Percentiles rank a stretch among this genome's conserved stretches.
Conservation (phyloP, 2,797 vertebrate species). For the Macropus fuliginosus region DNA sequence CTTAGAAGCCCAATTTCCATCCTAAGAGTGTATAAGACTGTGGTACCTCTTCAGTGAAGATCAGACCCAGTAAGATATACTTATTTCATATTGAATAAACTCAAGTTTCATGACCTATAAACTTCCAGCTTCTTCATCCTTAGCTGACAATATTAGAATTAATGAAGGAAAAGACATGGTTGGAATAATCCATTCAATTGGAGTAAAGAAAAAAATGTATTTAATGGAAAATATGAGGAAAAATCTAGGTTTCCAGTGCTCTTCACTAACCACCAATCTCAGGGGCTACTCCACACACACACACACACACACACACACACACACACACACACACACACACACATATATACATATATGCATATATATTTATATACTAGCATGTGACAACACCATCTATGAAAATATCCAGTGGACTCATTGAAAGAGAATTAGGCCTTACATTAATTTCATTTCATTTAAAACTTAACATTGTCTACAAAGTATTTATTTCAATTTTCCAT, state of each 20-base stretch:
- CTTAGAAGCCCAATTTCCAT: neutral
- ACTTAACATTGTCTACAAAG: neutral
- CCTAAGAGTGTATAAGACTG: neutral
- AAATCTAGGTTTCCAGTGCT: neutral
- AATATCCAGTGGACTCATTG: neutral
- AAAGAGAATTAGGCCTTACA: neutral
- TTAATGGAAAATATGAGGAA: neutral
- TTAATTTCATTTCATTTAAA: conserved; percentile 32
- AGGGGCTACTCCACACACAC: neutral
- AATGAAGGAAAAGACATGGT: conserved; percentile 9
- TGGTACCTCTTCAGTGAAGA: neutral
- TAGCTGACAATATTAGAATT: neutral
- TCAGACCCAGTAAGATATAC: neutral
- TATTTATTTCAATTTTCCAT: conserved; percentile 7
- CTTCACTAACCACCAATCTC: neutral
- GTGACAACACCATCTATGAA: neutral
- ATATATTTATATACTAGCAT: neutral
- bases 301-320: no score
- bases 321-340: no score
- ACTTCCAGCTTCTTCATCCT: neutral
- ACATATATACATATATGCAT: no score
- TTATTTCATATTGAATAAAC: conserved; percentile 2
- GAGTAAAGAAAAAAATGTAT: neutral
- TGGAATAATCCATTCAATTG: neutral
- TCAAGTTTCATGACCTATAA: neutral